A percentile compares a stretch with the other conserved stretches of the same genome.
phyloP scores from a whole-genome alignment of 1,140 invertebrate genomes.

The Orussus abietinus region DNA sequence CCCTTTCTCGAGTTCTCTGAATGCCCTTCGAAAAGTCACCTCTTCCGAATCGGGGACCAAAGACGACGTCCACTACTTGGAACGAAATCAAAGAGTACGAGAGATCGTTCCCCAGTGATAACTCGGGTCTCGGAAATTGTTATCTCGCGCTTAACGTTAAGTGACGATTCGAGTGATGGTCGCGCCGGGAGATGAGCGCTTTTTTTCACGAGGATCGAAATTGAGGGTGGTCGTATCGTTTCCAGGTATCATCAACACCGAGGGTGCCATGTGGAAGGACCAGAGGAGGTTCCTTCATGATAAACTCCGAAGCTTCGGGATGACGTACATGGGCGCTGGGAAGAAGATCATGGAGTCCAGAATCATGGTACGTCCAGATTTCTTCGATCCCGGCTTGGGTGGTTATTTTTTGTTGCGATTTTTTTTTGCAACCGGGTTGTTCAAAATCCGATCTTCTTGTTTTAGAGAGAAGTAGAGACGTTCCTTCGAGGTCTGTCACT shows the following conservation, averaged over 20 bases:
- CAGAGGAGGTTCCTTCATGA: constrained; percentile 88
- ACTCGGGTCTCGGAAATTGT: background rate
- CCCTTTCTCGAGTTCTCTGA: background rate
- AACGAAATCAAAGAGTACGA: constrained; percentile 9
- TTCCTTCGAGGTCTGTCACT: constrained; percentile 63
- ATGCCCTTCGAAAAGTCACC: constrained; percentile 1
- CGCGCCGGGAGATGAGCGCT: no score
- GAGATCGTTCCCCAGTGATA: constrained; percentile 3
- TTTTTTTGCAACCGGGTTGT: constrained; percentile 6
- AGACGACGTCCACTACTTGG: no score
- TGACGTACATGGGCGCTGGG: constrained; percentile 76
- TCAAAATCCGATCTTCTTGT: constrained; percentile 14
- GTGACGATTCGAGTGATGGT: no score
- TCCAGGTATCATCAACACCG: constrained; percentile 86
- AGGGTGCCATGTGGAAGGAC: constrained; percentile 88
- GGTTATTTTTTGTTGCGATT: no score
- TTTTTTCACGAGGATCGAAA: background rate
- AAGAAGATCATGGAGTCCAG: constrained; percentile 78
- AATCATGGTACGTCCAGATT: constrained; percentile 70
- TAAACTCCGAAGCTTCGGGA: constrained; percentile 83
- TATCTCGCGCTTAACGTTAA: no score
- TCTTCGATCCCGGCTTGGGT: constrained; percentile 2
- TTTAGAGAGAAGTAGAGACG: constrained; percentile 72
- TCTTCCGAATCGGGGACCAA: no score
- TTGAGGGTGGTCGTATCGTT: constrained; percentile 9